These are phyloP conservation scores for Neelides folsomi DNA, from an alignment of 2,888 invertebrate species.

Conservation along the genomic window DNA sequence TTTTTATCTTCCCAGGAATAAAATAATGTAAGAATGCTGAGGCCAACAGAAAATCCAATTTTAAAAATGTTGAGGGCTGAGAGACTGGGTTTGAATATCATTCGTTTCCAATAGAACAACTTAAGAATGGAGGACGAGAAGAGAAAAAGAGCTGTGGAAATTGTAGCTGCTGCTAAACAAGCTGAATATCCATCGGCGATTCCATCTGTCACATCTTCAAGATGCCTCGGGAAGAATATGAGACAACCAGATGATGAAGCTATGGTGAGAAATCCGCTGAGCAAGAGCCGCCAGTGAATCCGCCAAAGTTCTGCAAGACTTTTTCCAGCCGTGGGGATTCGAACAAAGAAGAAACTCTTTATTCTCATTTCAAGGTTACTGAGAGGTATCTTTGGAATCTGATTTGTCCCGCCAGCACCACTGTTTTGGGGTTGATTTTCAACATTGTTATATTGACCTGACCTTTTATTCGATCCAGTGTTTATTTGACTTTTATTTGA, in stretches of 20 bases:
- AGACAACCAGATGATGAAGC: slow-evolving; percentile 15
- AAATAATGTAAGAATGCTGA: slow-evolving; percentile 42
- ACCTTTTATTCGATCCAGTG: not conserved
- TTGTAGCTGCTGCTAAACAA: slow-evolving; percentile 12
- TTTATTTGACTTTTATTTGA: slow-evolving; percentile 1
- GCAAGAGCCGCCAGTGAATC: slow-evolving; percentile 11
- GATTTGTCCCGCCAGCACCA: not conserved
- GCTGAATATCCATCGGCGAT: slow-evolving; percentile 19
- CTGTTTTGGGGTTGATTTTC: not conserved
- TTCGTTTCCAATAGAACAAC: not conserved
- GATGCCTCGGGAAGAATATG: slow-evolving; percentile 20
- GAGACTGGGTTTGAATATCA: slow-evolving; percentile 36
- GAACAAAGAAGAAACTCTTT: not conserved
- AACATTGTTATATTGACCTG: not conserved
- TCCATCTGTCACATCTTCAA: slow-evolving; percentile 10
- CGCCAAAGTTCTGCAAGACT: slow-evolving; percentile 5
- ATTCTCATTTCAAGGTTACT: not conserved
- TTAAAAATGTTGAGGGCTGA: slow-evolving; percentile 39
- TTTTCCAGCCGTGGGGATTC: not conserved
- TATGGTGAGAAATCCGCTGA: slow-evolving; percentile 9
- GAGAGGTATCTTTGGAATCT: not conserved
- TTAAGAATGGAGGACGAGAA: not conserved
- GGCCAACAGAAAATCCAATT: slow-evolving; percentile 40
- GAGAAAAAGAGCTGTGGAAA: slow-evolving; percentile 12
- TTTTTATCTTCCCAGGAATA: slow-evolving; percentile 44